Evolutionary conservation across 2,888 invertebrate genomes (phyloP), one percentile per base, ranked within the genome.

Genomic region (Scaptomyza cyrtandrae): DNA sequence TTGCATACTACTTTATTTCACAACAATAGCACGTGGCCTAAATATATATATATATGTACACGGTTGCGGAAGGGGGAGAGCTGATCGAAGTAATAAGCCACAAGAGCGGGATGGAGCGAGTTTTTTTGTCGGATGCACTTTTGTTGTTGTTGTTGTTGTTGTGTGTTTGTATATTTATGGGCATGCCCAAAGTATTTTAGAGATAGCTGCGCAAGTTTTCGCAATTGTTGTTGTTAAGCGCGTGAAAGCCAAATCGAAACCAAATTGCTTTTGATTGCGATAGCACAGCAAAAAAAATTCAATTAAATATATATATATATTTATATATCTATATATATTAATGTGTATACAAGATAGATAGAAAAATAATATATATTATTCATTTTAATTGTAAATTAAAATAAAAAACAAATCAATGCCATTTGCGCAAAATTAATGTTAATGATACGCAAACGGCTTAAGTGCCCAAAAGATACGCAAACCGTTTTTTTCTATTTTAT

Each of bases 371-470:
- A 24, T 24, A 24, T 24, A 2, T 57, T 68, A 37, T 49, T 70
- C 27, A 53, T 59, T 53, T 75, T 55, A 69, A 66, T 62, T 55
- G 61, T 62, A 44, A 83, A 85, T 87, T 87, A 69, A 80, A 82
- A 82, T 87, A 78, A 85, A 85, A 81, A 87, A 81, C 72, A 78
- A 78, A 87, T 87, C 68, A 79, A 69, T 75, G 67, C 79, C 84
- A 77, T 80, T 74, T 78, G 71, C 6, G 78, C 61, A 48, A 83
- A 79, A 75, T 68, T 61, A 81, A 75, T 85, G 66, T 69, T 83
- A 86, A 84, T 86, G 66, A 80, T 73, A 57, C 71, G 65, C 53
- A 45, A 53, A 53, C 44, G 59, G 27, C 41, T n/a, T 6, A 13
- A 14, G 24, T 16, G 50, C 29, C 13, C 57, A 67, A 63, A 68